These are phyloP conservation scores for Temnothorax nylanderi DNA, from an alignment of 1,140 invertebrate genomes.

Conservation along the genomic window DNA sequence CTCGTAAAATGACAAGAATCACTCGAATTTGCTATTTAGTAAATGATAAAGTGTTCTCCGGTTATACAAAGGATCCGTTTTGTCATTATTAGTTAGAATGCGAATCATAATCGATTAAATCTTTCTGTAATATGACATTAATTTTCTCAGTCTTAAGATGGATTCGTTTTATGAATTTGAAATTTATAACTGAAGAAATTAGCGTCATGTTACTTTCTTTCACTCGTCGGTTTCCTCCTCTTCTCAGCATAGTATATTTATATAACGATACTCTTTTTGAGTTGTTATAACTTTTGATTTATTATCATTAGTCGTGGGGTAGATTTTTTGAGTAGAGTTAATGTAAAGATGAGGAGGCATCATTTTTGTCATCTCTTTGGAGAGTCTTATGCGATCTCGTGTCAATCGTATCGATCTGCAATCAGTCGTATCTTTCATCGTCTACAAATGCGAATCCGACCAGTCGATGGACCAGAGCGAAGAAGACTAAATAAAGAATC, in stretches of 20 bases:
- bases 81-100: constrained; percentile 81
- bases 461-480: constrained; percentile 55
- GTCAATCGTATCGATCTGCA: constrained; percentile 12
- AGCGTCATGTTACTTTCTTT: background rate
- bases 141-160: background rate
- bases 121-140: background rate
- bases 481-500: constrained; percentile 65
- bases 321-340: background rate
- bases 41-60: constrained; percentile 30
- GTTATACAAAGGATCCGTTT: constrained; percentile 68
- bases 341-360: background rate
- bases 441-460: constrained; percentile 20
- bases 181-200: constrained; percentile 43
- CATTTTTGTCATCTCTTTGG: background rate
- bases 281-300: background rate
- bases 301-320: background rate
- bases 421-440: background rate
- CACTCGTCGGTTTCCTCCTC: background rate
- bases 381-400: background rate
- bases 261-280: background rate
- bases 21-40: background rate
- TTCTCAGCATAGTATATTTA: background rate
- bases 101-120: constrained; percentile 55
- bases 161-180: constrained; percentile 63
- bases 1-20: background rate